phyloP scores from a whole-genome alignment of 2,113 vertebrate species.

The Cnemophilus loriae region DNA sequence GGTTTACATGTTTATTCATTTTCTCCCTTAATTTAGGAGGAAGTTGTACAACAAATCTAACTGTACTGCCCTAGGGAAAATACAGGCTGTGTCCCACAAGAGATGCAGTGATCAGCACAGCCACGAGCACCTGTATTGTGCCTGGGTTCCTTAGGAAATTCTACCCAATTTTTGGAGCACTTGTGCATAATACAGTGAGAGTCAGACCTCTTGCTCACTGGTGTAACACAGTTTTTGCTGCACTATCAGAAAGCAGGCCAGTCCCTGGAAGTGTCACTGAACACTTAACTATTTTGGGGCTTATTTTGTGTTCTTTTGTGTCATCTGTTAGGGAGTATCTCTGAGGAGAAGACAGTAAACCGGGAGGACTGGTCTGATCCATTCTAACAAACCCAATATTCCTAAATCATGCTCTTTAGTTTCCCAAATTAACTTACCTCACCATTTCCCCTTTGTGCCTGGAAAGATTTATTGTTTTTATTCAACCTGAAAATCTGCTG shows the following conservation, averaged over 20 bases:
- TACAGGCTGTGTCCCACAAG: not conserved
- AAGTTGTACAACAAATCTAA: not conserved
- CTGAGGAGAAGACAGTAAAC: not conserved
- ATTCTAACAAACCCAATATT: slow-evolving; percentile 41
- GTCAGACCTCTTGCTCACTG: not conserved
- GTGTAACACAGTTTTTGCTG: not conserved
- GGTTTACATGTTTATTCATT: slow-evolving; percentile 7
- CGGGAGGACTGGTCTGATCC: not conserved
- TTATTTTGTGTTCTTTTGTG: not conserved
- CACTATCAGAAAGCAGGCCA: not conserved
- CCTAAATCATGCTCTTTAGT: slow-evolving; percentile 43
- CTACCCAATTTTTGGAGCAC: not conserved
- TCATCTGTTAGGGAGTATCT: not conserved
- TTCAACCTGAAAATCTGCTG: slow-evolving; percentile 58
- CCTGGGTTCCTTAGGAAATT: not conserved
- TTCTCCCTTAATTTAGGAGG: not conserved
- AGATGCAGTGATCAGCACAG: not conserved
- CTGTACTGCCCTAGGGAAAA: not conserved
- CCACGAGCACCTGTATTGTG: not conserved
- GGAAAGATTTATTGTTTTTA: slow-evolving; percentile 60
- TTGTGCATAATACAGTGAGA: not conserved
- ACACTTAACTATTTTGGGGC: not conserved
- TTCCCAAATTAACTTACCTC: slow-evolving; percentile 45
- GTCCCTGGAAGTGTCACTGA: not conserved
- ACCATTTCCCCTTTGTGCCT: slow-evolving; percentile 5